phyloP scores from a whole-genome alignment of 2,113 vertebrate genomes.

The Cheirogaleus medius region DNA sequence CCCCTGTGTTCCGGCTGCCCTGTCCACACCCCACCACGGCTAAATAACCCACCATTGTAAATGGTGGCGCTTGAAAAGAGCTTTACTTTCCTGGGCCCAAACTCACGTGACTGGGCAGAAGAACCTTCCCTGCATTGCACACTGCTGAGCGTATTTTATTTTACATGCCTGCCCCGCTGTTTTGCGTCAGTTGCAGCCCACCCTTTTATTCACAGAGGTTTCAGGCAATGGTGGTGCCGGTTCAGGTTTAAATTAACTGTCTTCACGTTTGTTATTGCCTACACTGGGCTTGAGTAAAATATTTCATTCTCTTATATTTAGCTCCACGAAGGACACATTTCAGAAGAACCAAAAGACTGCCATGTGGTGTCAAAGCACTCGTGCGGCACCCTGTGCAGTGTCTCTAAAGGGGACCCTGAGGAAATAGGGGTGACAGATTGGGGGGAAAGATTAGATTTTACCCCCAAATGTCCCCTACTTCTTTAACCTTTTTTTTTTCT shows the following conservation, averaged over 20 bases:
- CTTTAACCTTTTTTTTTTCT: neutral
- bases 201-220: neutral
- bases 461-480: neutral
- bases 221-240: neutral
- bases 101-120: neutral
- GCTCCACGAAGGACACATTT: conserved; percentile 12
- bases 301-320: neutral
- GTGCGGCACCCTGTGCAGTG: rapidly evolving
- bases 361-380: neutral
- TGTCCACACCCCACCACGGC: rapidly evolving
- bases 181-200: neutral
- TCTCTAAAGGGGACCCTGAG: neutral
- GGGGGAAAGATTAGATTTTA: neutral
- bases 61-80: neutral
- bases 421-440: neutral
- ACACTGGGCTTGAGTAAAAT: neutral
- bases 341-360: neutral
- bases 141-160: neutral
- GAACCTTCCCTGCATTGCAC: neutral
- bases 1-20: rapidly evolving
- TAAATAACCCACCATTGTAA: neutral
- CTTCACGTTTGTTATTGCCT: conserved; percentile 5
- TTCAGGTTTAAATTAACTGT: neutral
- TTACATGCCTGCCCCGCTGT: neutral
- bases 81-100: too few relatives aligned